Conservation (phyloP, 2,797 vertebrate species). For the Selene dorsalis region DNA sequence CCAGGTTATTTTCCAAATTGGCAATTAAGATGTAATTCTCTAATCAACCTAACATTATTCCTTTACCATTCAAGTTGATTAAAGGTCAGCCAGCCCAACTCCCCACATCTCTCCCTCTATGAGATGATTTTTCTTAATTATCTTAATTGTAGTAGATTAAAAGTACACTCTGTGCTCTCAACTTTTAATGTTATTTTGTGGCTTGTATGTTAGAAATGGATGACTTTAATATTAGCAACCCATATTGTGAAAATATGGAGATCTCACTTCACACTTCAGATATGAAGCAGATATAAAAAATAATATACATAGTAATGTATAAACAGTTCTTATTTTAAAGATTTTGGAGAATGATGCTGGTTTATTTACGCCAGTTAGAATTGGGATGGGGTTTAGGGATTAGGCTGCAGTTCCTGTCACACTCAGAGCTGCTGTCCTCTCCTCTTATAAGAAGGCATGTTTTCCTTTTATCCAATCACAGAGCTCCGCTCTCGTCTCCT, state of each 20-base stretch:
- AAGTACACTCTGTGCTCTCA: slow-evolving; percentile 32
- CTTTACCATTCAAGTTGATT: slow-evolving; percentile 36
- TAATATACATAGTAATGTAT: slow-evolving; percentile 19
- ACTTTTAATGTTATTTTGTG: slow-evolving; percentile 62
- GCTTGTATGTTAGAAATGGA: slow-evolving; percentile 74
- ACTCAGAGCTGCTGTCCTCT: slow-evolving; percentile 73
- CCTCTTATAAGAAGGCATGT: slow-evolving; percentile 55
- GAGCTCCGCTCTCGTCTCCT: slow-evolving; percentile 77
- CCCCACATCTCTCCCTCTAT: slow-evolving; percentile 71
- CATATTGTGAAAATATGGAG: slow-evolving; percentile 65
- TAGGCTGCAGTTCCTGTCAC: slow-evolving; percentile 74
- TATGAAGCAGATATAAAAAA: slow-evolving; percentile 41
- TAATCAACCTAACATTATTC: slow-evolving; percentile 35
- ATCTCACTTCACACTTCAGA: slow-evolving; percentile 56
- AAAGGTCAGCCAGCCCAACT: slow-evolving; percentile 67
- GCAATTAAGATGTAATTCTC: slow-evolving; percentile 41
- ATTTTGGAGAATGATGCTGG: slow-evolving; percentile 18
- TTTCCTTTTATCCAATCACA: slow-evolving; percentile 66
- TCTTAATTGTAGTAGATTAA: slow-evolving; percentile 49
- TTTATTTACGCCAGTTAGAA: slow-evolving; percentile 55
- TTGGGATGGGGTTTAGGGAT: slow-evolving; percentile 52
- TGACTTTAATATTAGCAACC: slow-evolving; percentile 64
- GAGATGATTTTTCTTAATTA: slow-evolving; percentile 47
- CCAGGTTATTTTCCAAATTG: slow-evolving; percentile 54
- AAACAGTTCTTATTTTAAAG: slow-evolving; percentile 15